Evolutionary conservation across 1,140 invertebrate species (phyloP), one percentile per base, ranked within the genome.

Genomic region (Bombus fervidus): DNA sequence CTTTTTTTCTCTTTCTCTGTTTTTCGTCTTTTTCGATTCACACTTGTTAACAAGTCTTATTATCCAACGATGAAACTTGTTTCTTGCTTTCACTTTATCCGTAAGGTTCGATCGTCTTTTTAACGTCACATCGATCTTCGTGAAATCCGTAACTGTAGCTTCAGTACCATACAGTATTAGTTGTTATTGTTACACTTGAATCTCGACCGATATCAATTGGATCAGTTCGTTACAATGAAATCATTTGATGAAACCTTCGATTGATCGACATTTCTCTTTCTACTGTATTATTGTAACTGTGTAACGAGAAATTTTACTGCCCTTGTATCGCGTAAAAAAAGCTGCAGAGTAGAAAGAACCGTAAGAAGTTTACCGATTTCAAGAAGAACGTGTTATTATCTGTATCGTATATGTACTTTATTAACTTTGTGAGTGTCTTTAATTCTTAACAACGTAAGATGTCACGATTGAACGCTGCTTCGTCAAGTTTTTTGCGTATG

Each of bases 151-250:
- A 81, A 57, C 12, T n/a, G 68, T 71, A 71, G 66, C 25, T 80
- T 1, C 13, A 31, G 13, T 47, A 83, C 72, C 72, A 0, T 13
- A 47, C 81, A 83, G 59, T 83, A 83, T 83, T 83, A 76, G 10
- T 72, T 31, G 43, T 59, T 37, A 25, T 18, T 43, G 34, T 18
- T 43, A 31, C 31, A 69, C 34, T 43, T 25, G 25, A 39, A 12
- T 18, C 28, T 53, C 13, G 28, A 37, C 57, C 28, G n/a, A 8
- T 13, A 69, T 28, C 25, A 15, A 76, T 76, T 59, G 34, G n/a
- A 43, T 1, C 39, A 34, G 6, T 53, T 59, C 12, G 31, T 39
- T 78, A 34, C 12, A 6, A 64, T 73, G 31, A 64, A 25, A 6
- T 78, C 34, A 47, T 62, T 43, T 39, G 31, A 31, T 41, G 31